Evolutionary conservation across 2,888 invertebrate species (phyloP).

Genomic region (Ectemnius cavifrons): DNA sequence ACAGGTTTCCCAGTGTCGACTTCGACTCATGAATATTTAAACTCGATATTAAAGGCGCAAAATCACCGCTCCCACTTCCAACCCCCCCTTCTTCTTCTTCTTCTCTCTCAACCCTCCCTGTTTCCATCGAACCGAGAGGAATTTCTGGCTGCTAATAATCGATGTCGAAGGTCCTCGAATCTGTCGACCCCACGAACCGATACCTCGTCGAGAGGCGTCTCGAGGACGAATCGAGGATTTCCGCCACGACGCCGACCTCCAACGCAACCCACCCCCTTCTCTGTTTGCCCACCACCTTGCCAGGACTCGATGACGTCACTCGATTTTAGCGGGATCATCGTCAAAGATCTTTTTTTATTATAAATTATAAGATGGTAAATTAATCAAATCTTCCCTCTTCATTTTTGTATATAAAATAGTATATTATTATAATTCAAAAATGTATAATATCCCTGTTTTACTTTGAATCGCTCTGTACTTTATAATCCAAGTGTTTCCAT

Average conservation of each 20-base stretch:
- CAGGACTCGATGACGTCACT: too few species aligned
- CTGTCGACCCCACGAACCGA: conserved; percentile 11
- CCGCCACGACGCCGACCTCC: conserved; percentile 25
- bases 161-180: conserved; percentile 49
- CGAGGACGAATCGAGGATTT: conserved; percentile 25
- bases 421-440: too few species aligned
- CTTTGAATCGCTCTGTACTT: too few species aligned
- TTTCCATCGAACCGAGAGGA: conserved; percentile 32
- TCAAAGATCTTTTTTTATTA: too few species aligned
- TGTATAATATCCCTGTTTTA: too few species aligned
- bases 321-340: too few species aligned
- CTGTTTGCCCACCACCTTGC: background rate
- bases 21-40: conserved; percentile 74
- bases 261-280: background rate
- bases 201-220: conserved; percentile 23
- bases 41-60: conserved; percentile 75
- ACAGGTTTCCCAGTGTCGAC: background rate
- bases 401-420: too few species aligned
- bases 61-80: conserved; percentile 66
- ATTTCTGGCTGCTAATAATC: conserved; percentile 50
- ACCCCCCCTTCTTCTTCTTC: too few species aligned
- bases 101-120: conserved; percentile 39
- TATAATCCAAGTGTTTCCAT: too few species aligned
- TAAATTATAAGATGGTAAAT: too few species aligned
- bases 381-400: too few species aligned